A percentile compares a stretch with the other conserved stretches of the same genome.
These are phyloP conservation scores for Uropetala carovei DNA, from an alignment of 2,888 invertebrate genomes.

Conservation along the genomic window DNA sequence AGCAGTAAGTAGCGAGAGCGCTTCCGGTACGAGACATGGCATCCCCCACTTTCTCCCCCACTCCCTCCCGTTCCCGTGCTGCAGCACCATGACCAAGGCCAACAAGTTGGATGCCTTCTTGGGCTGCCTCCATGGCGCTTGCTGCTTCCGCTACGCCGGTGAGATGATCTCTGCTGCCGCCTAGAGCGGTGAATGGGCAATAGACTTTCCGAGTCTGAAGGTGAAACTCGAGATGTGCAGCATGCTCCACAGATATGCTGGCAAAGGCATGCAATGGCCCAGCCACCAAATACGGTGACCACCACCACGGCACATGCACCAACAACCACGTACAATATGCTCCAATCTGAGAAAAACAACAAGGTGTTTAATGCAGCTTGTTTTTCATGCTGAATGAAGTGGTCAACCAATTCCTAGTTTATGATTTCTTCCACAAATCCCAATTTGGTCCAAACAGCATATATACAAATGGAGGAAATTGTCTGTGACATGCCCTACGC, in stretches of 20 bases:
- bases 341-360: conserved; percentile 86
- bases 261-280: conserved; percentile 69
- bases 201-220: background rate
- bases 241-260: conserved; percentile 65
- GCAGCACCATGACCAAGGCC: conserved; percentile 26
- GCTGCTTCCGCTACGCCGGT: conserved; percentile 12
- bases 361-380: background rate
- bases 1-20: conserved; percentile 68
- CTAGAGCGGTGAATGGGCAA: background rate
- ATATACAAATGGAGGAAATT: no score
- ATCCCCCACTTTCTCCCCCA: background rate
- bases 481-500: no score
- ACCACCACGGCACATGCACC: conserved; percentile 77
- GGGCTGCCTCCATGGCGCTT: background rate
- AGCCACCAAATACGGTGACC: conserved; percentile 68
- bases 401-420: no score
- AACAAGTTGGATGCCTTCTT: background rate
- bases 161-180: conserved; percentile 36
- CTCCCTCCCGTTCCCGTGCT: background rate
- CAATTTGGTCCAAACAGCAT: no score
- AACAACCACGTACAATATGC: conserved; percentile 93
- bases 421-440: no score
- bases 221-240: conserved; percentile 2
- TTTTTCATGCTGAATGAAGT: background rate
- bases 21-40: conserved; percentile 45